A percentile compares a stretch with the other conserved stretches of the same genome.
These are phyloP conservation scores for Acanthosepion pharaonis DNA, from an alignment of 2,888 invertebrate species.

Conservation along the genomic window DNA sequence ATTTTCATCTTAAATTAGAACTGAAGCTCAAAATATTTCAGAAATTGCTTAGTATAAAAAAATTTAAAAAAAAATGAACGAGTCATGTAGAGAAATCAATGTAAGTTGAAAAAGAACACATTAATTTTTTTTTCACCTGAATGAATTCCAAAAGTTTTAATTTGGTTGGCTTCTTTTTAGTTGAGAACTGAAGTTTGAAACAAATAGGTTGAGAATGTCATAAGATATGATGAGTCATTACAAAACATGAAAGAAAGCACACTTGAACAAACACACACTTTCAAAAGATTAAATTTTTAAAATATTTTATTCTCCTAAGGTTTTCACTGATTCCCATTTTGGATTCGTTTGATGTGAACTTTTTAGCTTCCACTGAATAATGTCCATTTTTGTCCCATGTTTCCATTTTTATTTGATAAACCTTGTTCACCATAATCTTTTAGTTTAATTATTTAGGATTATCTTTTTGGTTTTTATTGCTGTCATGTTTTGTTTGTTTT, in stretches of 20 bases:
- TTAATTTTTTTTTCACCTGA: neutral
- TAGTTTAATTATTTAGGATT: neutral
- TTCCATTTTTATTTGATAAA: neutral
- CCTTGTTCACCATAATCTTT: neutral
- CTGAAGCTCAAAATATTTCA: neutral
- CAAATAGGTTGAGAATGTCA: neutral
- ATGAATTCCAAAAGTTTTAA: neutral
- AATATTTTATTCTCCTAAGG: neutral
- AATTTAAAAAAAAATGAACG: neutral
- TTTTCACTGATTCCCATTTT: neutral
- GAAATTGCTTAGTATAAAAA: neutral
- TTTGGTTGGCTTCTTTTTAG: neutral
- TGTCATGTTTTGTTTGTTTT: too few relatives aligned
- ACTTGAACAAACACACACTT: neutral
- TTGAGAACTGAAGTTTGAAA: neutral
- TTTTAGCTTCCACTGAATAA: neutral
- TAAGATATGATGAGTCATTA: neutral
- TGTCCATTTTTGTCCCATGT: neutral
- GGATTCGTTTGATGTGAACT: neutral
- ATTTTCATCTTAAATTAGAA: neutral
- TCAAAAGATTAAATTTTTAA: conserved; percentile 4
- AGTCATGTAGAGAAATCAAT: neutral
- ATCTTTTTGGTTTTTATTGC: too few relatives aligned
- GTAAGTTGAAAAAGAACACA: neutral
- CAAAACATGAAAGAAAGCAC: too few relatives aligned